Conservation (phyloP, 2,113 vertebrate species). For the Amia ocellicauda region DNA sequence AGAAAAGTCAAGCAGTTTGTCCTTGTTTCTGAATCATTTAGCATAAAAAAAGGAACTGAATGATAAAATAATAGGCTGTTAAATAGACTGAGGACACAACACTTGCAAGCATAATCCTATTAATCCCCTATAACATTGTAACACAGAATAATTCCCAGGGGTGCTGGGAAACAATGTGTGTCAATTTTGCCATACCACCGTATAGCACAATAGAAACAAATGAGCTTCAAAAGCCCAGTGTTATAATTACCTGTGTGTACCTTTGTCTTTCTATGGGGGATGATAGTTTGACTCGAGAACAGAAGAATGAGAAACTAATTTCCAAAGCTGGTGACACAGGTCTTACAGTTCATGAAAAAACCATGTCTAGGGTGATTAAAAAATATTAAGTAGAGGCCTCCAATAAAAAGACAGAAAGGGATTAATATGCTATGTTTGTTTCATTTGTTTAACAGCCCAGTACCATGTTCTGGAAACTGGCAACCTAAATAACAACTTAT, state of each 20-base stretch:
- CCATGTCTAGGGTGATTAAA: neutral
- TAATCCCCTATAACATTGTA: conserved; percentile 38
- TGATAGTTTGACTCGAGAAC: conserved; percentile 18
- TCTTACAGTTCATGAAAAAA: conserved; percentile 24
- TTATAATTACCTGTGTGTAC: conserved; percentile 44
- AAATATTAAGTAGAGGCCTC: conserved; percentile 16
- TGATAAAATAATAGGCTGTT: conserved; percentile 20
- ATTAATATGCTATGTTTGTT: conserved; percentile 34
- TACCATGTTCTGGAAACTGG: too few species aligned
- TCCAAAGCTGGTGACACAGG: conserved; percentile 13
- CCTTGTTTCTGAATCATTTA: neutral
- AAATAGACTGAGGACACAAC: conserved; percentile 24
- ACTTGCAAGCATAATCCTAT: conserved; percentile 34
- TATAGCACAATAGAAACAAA: conserved; percentile 29
- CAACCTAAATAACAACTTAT: conserved; percentile 11
- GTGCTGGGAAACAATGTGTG: conserved; percentile 18
- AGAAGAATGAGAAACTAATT: conserved; percentile 12
- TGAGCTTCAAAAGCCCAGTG: conserved; percentile 29
- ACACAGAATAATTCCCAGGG: conserved; percentile 28
- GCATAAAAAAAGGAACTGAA: conserved; percentile 15
- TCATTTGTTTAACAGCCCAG: conserved; percentile 25
- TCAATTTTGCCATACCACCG: conserved; percentile 5
- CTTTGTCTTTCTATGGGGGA: conserved; percentile 16
- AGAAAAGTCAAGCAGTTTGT: neutral
- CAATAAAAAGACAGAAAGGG: conserved; percentile 24